Evolutionary conservation across 2,888 invertebrate species (phyloP).

Genomic region (Synergus itoensis): DNA sequence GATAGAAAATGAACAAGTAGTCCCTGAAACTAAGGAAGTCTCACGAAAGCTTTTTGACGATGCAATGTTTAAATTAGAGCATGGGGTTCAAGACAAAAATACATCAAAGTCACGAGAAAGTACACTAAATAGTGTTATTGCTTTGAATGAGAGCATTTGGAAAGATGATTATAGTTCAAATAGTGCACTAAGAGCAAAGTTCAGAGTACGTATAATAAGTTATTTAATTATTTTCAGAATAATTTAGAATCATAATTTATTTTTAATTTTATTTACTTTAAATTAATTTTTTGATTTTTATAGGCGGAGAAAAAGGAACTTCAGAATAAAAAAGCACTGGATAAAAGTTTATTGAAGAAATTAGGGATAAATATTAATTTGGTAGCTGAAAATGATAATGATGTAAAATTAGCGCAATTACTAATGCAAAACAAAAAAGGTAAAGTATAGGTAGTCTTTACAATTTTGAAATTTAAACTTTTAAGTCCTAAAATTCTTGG

Average conservation of each 20-base stretch:
- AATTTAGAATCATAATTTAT: not conserved
- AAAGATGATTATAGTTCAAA: constrained; percentile 96
- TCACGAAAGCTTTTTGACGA: constrained; percentile 95
- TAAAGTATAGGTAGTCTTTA: constrained; percentile 59
- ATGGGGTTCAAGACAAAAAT: constrained; percentile 89
- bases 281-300: constrained; percentile 57
- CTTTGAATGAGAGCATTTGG: constrained; percentile 90
- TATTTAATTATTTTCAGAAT: not conserved
- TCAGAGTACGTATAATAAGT: constrained; percentile 84
- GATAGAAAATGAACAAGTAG: constrained; percentile 94
- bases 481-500: not conserved
- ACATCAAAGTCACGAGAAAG: constrained; percentile 86
- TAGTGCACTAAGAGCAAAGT: constrained; percentile 88
- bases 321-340: constrained; percentile 84
- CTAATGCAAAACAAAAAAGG: constrained; percentile 84
- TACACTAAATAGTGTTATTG: constrained; percentile 86
- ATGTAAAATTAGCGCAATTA: constrained; percentile 88
- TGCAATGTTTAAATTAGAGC: constrained; percentile 98
- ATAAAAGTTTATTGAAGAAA: constrained; percentile 86
- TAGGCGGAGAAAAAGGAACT: constrained; percentile 88
- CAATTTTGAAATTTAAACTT: not conserved
- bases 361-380: constrained; percentile 88
- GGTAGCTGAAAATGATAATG: constrained; percentile 89
- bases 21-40: constrained; percentile 94
- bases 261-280: not conserved